Percentiles rank a stretch among this genome's conserved stretches.
These are phyloP conservation scores for Bathynomus jamesi DNA, from an alignment of 1,140 invertebrate genomes.

Conservation along the genomic window DNA sequence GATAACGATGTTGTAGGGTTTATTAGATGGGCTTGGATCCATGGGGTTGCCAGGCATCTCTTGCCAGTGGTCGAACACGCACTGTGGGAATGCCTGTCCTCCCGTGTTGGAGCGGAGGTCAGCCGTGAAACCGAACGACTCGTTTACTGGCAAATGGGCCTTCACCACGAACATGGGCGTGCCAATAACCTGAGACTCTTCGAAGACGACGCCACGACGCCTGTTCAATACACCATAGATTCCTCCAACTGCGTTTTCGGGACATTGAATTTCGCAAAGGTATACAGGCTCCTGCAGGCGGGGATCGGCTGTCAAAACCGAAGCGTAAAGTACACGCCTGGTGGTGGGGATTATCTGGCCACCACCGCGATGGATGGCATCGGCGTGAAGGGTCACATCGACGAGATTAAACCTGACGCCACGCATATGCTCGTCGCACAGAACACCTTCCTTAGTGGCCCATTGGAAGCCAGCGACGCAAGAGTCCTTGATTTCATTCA, in stretches of 20 bases:
- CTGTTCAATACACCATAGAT: slow-evolving; percentile 95
- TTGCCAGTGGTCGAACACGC: slow-evolving; percentile 99
- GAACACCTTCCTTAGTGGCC: slow-evolving; percentile 98
- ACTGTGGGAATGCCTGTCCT: slow-evolving; percentile 99
- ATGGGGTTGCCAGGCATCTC: slow-evolving; percentile 89
- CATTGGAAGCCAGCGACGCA: slow-evolving; percentile 99
- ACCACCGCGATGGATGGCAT: slow-evolving; percentile 99
- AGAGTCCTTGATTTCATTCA: slow-evolving; percentile 98
- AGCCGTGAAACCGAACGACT: slow-evolving; percentile 97
- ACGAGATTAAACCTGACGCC: slow-evolving; percentile 96
- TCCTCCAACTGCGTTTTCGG: slow-evolving; percentile 88
- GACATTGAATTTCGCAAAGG: slow-evolving; percentile 97
- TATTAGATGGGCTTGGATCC: slow-evolving; percentile 56
- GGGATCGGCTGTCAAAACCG: slow-evolving; percentile 82
- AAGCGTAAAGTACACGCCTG: slow-evolving; percentile 93
- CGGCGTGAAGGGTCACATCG: slow-evolving; percentile 97
- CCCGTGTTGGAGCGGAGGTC: slow-evolving; percentile 97
- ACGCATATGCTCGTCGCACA: slow-evolving; percentile 97
- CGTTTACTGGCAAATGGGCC: slow-evolving; percentile 96
- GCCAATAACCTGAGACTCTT: slow-evolving; percentile 80
- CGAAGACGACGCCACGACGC: slow-evolving; percentile 92
- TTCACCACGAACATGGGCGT: slow-evolving; percentile 99
- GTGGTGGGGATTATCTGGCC: slow-evolving; percentile 99
- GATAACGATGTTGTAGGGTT: slow-evolving; percentile 77
- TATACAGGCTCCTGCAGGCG: slow-evolving; percentile 98